These are phyloP conservation scores for Calameuta filiformis DNA, from an alignment of 2,888 invertebrate species.

Conservation along the genomic window DNA sequence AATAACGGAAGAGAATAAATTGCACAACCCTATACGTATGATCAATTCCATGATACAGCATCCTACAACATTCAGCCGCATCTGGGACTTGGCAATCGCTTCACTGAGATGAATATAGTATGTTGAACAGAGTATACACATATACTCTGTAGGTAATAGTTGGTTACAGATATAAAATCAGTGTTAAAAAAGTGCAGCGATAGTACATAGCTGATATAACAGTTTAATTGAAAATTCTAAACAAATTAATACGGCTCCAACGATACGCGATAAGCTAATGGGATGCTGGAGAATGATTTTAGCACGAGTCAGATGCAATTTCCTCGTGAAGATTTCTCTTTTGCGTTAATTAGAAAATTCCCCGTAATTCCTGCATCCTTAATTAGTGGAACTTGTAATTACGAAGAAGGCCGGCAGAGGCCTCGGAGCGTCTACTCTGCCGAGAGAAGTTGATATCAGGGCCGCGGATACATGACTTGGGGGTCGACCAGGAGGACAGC, in stretches of 20 bases:
- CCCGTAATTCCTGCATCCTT: slow-evolving; percentile 38
- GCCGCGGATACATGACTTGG: slow-evolving; percentile 21
- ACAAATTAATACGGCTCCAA: too few species aligned
- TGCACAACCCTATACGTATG: slow-evolving; percentile 15
- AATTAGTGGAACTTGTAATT: slow-evolving; percentile 50
- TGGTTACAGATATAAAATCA: too few species aligned
- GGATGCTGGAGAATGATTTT: too few species aligned
- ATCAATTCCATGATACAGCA: slow-evolving; percentile 24
- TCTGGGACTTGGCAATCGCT: slow-evolving; percentile 14
- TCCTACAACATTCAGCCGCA: slow-evolving; percentile 8
- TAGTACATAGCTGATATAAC: too few species aligned
- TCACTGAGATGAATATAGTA: background rate
- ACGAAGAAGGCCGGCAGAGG: slow-evolving; percentile 16
- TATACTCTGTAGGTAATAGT: too few species aligned
- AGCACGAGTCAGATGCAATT: too few species aligned
- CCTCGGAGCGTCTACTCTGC: slow-evolving; percentile 8
- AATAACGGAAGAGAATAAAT: too few species aligned
- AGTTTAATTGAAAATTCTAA: too few species aligned
- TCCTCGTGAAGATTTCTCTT: too few species aligned
- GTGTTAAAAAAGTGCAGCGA: too few species aligned
- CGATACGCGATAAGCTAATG: too few species aligned
- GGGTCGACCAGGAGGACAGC: background rate
- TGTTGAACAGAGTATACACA: too few species aligned
- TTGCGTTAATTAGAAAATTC: slow-evolving; percentile 34
- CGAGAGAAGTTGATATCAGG: slow-evolving; percentile 13